A percentile compares a stretch with the other conserved stretches of the same genome.
Conservation (phyloP, 1,140 invertebrate genomes). For the Papilio aristodemus region DNA sequence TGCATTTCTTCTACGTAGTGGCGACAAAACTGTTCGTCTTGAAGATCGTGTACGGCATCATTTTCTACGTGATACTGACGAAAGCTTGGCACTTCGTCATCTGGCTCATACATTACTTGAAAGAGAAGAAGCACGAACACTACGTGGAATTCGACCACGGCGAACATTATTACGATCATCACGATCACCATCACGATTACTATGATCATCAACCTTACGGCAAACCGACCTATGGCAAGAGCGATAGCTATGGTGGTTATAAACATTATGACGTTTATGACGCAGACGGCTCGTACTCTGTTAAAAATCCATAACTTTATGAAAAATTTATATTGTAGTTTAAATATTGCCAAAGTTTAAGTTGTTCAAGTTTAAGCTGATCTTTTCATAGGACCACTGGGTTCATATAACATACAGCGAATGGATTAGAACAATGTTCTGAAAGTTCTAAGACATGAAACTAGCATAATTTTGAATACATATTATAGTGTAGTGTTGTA, state of each 20-base stretch:
- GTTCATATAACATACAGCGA: no score
- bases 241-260: slow-evolving; percentile 36
- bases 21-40: slow-evolving; percentile 68
- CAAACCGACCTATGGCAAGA: slow-evolving; percentile 40
- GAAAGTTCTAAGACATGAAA: no score
- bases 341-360: slow-evolving; percentile 1
- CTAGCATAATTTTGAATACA: no score
- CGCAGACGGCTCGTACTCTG: slow-evolving; percentile 63
- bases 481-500: no score
- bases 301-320: slow-evolving; percentile 28
- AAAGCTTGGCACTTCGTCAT: slow-evolving; percentile 66
- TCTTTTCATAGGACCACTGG: no score
- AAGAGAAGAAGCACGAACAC: slow-evolving; percentile 53
- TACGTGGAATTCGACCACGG: slow-evolving; percentile 56
- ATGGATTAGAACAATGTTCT: no score
- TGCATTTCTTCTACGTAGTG: slow-evolving; percentile 68
- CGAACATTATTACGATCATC: slow-evolving; percentile 38
- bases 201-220: slow-evolving; percentile 46
- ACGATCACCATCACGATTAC: slow-evolving; percentile 36
- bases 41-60: slow-evolving; percentile 63
- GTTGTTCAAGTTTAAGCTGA: no score
- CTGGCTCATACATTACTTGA: slow-evolving; percentile 63
- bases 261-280: slow-evolving; percentile 55
- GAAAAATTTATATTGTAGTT: background rate
- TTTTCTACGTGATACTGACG: slow-evolving; percentile 57